Evolutionary conservation across 2,113 vertebrate species (phyloP), one percentile per base, ranked within the genome.

Genomic region (Lepidothrix coronata): DNA sequence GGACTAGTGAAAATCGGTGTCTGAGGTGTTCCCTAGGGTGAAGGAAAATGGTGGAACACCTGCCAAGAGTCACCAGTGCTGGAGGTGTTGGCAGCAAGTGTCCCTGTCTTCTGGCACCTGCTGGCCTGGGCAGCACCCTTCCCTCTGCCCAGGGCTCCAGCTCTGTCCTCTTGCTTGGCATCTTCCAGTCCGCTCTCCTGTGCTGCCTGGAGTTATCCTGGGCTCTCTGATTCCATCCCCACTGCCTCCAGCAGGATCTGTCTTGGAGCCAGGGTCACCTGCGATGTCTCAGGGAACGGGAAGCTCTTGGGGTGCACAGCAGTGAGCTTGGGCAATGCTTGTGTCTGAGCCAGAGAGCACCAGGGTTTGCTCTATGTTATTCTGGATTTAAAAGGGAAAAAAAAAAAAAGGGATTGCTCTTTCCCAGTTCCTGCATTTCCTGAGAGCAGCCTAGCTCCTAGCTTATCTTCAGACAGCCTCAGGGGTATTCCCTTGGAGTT

Each of bases 391-490:
- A 75, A 78, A 78, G 48, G 55, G 21, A 18, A 37, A 28, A 43
- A 58, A 3, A 3, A 71, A 86, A 79, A 63, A 75, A 71, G 6
- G 6, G 55, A 74, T 71, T 80, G 86, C 91, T 92, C 80, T 86
- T 95, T 83, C 93, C 92, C 85, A 80, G 91, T 97, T 91, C 59
- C 82, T 91, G 88, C 30, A 8, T 95, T 95, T 96, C 92, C 93
- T 93, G 95, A 83, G 83, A 96, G 96, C 85, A 85, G 93, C 67
- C 85, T 58, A 18, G 75, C 76, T 97, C 84, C 88, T 84, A 16
- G 91, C 96, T 96, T 96, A 96, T 96, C 94, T 95, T 75, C 94
- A 96, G 95, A 88, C 94, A 84, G 94, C 82, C 96, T 91, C 95
- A 82, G 80, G 92, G 93, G 94, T 96, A 96, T 96, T 97, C 95